These are phyloP conservation scores for Melangyna quadrimaculata DNA, from an alignment of 2,888 invertebrate genomes.

Conservation along the genomic window DNA sequence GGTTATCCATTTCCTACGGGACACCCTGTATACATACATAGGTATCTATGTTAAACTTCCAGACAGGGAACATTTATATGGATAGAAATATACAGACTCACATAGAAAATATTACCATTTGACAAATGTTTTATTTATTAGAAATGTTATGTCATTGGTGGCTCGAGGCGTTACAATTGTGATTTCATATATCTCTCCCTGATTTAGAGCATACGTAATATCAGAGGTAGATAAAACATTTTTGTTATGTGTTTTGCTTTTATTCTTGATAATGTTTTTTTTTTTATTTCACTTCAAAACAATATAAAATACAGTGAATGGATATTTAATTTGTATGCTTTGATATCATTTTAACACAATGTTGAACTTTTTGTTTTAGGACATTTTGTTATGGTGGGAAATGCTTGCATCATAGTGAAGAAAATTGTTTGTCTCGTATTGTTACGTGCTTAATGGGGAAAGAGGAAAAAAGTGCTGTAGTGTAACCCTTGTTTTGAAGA, in stretches of 20 bases:
- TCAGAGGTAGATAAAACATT: background rate
- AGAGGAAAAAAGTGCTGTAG: too few species aligned
- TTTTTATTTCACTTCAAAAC: background rate
- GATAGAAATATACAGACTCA: background rate
- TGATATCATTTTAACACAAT: background rate
- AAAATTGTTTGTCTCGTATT: too few species aligned
- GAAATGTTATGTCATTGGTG: constrained; percentile 57
- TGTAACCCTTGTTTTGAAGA: too few species aligned
- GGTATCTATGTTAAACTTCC: constrained; percentile 19
- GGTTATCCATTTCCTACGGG: too few species aligned
- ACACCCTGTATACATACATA: too few species aligned
- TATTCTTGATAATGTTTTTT: background rate
- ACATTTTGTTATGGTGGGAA: background rate
- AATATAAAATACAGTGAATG: background rate
- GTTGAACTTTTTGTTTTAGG: background rate
- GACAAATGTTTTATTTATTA: constrained; percentile 65
- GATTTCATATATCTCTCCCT: constrained; percentile 18
- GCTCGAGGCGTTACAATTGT: constrained; percentile 32
- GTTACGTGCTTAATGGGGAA: too few species aligned
- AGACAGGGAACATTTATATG: constrained; percentile 23
- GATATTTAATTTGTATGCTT: constrained; percentile 1
- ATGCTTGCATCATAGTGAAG: too few species aligned
- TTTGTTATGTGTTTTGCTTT: background rate
- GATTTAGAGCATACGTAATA: constrained; percentile 10
- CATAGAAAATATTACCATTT: constrained; percentile 38